A percentile compares a stretch with the other conserved stretches of the same genome.
Conservation (phyloP, 2,888 invertebrate species). For the Sepiola atlantica region DNA sequence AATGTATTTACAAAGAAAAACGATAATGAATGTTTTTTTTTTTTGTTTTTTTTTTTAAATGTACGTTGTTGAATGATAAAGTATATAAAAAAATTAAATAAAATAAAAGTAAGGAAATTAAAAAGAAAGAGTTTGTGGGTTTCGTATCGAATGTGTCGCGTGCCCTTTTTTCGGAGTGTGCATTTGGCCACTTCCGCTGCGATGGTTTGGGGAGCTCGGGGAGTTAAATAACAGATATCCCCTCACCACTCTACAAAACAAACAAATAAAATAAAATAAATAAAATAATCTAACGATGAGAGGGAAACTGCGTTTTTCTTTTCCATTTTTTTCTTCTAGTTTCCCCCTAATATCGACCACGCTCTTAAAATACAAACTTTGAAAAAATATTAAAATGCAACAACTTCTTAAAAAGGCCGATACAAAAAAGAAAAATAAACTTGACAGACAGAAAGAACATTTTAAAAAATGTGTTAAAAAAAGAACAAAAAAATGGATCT, state of each 20-base stretch:
- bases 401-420: neutral
- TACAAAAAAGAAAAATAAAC: neutral
- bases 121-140: neutral
- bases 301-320: no score
- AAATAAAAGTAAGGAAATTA: neutral
- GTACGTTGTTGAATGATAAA: slow-evolving; percentile 32
- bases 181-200: slow-evolving; percentile 15
- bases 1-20: neutral
- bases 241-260: no score
- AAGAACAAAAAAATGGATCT: neutral
- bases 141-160: slow-evolving; percentile 13
- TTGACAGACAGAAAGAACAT: neutral
- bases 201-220: neutral
- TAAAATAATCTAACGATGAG: no score
- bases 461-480: neutral
- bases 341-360: neutral
- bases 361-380: neutral
- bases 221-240: no score
- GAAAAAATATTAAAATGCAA: slow-evolving; percentile 17
- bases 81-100: neutral
- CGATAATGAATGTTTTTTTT: no score
- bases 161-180: neutral
- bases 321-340: no score
- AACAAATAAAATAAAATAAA: no score
- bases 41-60: no score